A percentile compares a stretch with the other conserved stretches of the same genome.
Conservation (phyloP, 2,113 vertebrate genomes). For the Aptenodytes forsteri region DNA sequence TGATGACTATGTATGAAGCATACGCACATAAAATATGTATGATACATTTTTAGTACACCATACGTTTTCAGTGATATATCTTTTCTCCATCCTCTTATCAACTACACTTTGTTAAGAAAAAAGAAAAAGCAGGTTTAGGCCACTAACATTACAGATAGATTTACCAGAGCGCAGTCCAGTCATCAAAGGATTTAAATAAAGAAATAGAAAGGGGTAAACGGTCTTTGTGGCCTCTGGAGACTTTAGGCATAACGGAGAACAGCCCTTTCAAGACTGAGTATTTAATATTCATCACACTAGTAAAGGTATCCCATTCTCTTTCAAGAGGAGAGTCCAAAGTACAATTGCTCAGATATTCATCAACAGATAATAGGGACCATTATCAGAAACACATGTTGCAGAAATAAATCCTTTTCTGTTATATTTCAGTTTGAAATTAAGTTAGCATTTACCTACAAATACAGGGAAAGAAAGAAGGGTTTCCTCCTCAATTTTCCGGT, state of each 20-base stretch:
- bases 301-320: background rate
- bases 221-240: background rate
- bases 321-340: background rate
- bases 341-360: background rate
- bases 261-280: background rate
- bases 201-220: background rate
- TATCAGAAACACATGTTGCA: background rate
- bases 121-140: background rate
- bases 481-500: background rate
- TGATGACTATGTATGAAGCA: background rate
- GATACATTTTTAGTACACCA: background rate
- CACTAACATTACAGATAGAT: background rate
- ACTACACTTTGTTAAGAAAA: background rate
- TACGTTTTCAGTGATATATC: background rate
- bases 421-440: background rate
- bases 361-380: background rate
- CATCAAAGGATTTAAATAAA: background rate
- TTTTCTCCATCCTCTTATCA: background rate
- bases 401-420: background rate
- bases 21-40: rapidly evolving
- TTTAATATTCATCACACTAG: background rate
- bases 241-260: background rate
- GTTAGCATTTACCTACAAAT: background rate
- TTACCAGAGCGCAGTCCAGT: background rate
- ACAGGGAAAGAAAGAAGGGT: background rate